These are phyloP conservation scores for Phasia obesa DNA, from an alignment of 2,888 invertebrate species.

Conservation along the genomic window DNA sequence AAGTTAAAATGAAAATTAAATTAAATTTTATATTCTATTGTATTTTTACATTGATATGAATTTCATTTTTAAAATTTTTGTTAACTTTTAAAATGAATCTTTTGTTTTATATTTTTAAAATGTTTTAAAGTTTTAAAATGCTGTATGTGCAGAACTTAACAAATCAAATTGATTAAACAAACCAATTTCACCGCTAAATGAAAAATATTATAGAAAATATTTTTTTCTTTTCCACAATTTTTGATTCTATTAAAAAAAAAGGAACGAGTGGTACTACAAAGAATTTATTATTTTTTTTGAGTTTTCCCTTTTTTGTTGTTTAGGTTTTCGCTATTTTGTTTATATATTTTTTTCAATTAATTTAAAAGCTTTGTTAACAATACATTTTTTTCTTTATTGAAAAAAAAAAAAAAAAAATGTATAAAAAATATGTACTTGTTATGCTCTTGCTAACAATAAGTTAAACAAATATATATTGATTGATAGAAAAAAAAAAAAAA, in stretches of 20 bases:
- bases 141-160: conserved; percentile 8
- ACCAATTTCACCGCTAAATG: conserved; percentile 42
- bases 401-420: too few species aligned
- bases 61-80: background rate
- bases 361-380: conserved; percentile 56
- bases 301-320: background rate
- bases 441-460: too few species aligned
- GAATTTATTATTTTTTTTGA: background rate
- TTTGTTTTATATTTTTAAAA: conserved; percentile 25
- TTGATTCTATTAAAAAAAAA: background rate
- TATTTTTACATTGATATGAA: too few species aligned
- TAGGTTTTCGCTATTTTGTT: background rate
- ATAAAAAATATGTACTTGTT: too few species aligned
- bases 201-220: conserved; percentile 23
- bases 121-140: conserved; percentile 11
- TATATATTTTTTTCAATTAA: conserved; percentile 48
- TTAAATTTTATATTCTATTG: too few species aligned
- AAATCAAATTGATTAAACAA: conserved; percentile 53
- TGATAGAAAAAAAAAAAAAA: too few species aligned
- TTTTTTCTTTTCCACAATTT: background rate
- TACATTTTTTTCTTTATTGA: background rate
- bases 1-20: too few species aligned
- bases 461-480: too few species aligned
- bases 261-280: background rate
- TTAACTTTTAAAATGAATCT: background rate